A percentile compares a stretch with the other conserved stretches of the same genome.
Conservation (phyloP, 2,888 invertebrate genomes). For the Amiota minor region DNA sequence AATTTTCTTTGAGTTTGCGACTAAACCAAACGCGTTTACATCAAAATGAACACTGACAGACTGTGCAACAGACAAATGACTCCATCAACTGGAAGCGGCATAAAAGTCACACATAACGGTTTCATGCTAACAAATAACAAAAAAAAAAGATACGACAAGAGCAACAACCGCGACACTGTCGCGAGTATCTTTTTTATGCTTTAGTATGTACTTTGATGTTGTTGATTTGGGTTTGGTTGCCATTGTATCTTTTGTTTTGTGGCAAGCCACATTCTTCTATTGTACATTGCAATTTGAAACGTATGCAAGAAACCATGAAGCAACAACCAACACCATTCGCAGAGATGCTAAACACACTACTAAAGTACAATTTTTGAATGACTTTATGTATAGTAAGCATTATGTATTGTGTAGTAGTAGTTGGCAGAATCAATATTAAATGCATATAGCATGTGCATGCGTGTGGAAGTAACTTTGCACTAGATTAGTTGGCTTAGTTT, state of each 20-base stretch:
- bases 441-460: too few relatives aligned
- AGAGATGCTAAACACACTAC: neutral
- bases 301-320: slow-evolving; percentile 1
- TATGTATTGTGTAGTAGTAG: too few relatives aligned
- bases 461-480: neutral
- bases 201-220: neutral
- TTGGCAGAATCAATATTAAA: too few relatives aligned
- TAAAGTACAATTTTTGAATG: neutral
- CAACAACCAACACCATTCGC: slow-evolving; percentile 2
- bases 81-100: slow-evolving; percentile 5
- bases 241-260: slow-evolving; percentile 8
- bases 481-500: slow-evolving; percentile 5
- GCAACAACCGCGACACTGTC: slow-evolving; percentile 9
- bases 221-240: neutral
- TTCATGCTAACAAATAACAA: neutral
- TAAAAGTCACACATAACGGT: slow-evolving; percentile 16
- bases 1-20: neutral
- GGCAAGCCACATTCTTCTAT: neutral
- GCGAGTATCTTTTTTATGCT: neutral
- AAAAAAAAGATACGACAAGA: neutral
- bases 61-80: neutral
- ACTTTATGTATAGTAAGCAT: too few relatives aligned
- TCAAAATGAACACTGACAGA: neutral
- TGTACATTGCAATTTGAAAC: neutral
- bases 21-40: slow-evolving; percentile 19